Evolutionary conservation across 64 coral and sea anemone genomes (phyloP).

Genomic region (Porites australiensis): DNA sequence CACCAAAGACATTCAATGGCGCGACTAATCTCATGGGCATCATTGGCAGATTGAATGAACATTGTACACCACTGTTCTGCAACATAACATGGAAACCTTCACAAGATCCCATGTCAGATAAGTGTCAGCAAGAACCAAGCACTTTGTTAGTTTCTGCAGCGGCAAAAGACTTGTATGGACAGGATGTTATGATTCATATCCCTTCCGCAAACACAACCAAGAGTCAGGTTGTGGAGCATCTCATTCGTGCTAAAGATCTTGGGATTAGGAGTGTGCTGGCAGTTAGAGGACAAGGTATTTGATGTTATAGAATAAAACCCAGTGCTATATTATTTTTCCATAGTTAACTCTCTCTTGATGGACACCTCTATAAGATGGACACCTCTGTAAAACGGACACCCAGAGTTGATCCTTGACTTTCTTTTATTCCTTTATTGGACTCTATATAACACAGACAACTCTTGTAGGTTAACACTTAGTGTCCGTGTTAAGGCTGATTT

Average conservation of each 20-base stretch:
- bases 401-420: no score
- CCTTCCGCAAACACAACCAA: conserved; percentile 74
- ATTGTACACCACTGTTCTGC: conserved; percentile 85
- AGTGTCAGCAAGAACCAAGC: conserved; percentile 72
- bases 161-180: conserved; percentile 70
- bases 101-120: conserved; percentile 55
- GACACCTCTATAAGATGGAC: no score
- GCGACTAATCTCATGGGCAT: conserved; percentile 92
- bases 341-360: no score
- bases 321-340: no score
- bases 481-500: no score
- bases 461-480: no score
- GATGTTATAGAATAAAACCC: neutral
- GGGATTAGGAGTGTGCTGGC: conserved; percentile 86
- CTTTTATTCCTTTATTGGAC: no score
- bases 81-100: conserved; percentile 90
- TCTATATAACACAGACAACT: no score
- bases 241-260: conserved; percentile 83
- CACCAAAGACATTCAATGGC: conserved; percentile 94
- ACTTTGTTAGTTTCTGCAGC: conserved; percentile 87
- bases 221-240: conserved; percentile 77
- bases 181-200: conserved; percentile 95
- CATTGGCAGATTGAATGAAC: conserved; percentile 74
- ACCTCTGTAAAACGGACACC: no score
- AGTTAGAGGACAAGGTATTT: conserved; percentile 76